A percentile compares a stretch with the other conserved stretches of the same genome.
Evolutionary conservation across 2,113 vertebrate genomes (phyloP).

Genomic region (Benitochromis conjunctus): DNA sequence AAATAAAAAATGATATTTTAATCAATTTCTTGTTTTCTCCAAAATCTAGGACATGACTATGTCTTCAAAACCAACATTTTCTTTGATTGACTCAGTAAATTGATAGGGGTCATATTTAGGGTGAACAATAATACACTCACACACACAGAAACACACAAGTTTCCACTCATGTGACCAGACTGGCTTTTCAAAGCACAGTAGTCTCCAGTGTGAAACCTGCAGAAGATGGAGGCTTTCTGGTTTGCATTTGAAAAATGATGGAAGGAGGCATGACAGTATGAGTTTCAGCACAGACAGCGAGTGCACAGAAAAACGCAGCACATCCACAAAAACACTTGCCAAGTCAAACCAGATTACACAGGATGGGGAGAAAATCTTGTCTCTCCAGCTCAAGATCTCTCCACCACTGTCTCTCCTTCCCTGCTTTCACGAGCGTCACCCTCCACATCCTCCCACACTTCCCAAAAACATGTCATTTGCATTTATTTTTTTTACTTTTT

Average conservation of each 20-base stretch:
- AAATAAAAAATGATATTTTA: too few species aligned
- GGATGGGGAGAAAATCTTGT: slow-evolving; percentile 4
- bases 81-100: too few species aligned
- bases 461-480: background rate
- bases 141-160: background rate
- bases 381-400: background rate
- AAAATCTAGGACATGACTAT: too few species aligned
- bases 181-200: background rate
- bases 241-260: background rate
- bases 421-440: background rate
- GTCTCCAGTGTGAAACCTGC: background rate
- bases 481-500: background rate
- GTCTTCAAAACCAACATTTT: too few species aligned
- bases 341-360: slow-evolving; percentile 15
- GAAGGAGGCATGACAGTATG: background rate
- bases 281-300: background rate
- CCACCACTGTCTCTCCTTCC: background rate
- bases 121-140: background rate
- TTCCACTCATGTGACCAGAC: background rate
- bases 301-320: background rate
- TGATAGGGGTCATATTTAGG: too few species aligned
- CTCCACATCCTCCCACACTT: background rate
- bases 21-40: too few species aligned
- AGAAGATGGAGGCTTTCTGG: background rate
- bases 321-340: background rate